Evolutionary conservation across 2,113 vertebrate species (phyloP).

Genomic region (Shinisaurus crocodilurus): DNA sequence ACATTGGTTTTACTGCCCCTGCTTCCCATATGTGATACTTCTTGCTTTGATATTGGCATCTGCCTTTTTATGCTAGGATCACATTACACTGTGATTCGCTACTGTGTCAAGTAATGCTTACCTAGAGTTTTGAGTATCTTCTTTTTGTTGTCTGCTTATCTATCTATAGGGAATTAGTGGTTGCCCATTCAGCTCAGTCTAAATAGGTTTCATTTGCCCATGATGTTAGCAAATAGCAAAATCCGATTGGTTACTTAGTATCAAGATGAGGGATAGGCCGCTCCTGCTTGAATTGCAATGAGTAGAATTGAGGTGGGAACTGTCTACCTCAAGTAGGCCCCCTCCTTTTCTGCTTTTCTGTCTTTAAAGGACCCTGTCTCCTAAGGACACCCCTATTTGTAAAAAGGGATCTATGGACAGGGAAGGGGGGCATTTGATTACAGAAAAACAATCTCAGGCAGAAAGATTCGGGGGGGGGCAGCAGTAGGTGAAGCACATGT

Average conservation of each 20-base stretch:
- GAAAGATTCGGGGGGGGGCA: too few species aligned
- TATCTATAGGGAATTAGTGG: background rate
- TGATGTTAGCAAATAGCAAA: background rate
- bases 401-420: too few species aligned
- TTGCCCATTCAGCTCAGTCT: background rate
- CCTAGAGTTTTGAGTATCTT: background rate
- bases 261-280: background rate
- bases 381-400: too few species aligned
- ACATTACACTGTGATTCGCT: background rate
- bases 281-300: too few species aligned
- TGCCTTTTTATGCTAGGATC: background rate
- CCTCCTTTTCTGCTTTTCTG: too few species aligned
- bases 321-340: background rate
- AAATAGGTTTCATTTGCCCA: background rate
- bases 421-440: too few species aligned
- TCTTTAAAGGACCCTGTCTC: too few species aligned
- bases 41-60: too few species aligned
- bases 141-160: background rate
- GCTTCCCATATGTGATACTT: background rate
- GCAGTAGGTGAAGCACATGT: too few species aligned
- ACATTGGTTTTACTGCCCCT: background rate
- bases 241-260: background rate
- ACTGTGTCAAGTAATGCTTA: background rate
- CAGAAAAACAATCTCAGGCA: too few species aligned
- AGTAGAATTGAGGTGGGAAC: too few species aligned